Conservation (phyloP, 2,113 vertebrate species). For the Pavo muticus region DNA sequence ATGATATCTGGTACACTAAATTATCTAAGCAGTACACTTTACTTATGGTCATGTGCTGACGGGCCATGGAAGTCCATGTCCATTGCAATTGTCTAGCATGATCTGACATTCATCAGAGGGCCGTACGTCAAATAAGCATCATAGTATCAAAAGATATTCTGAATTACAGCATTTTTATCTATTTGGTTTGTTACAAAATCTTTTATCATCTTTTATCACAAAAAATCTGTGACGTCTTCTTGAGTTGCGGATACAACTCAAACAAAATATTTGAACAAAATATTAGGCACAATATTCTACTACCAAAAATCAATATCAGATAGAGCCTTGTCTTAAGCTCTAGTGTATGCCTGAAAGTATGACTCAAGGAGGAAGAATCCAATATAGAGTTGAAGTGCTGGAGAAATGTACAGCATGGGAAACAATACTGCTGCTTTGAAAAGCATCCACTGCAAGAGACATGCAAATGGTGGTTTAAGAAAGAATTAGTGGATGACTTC, state of each 20-base stretch:
- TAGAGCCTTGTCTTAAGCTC: not conserved
- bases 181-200: not conserved
- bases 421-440: not conserved
- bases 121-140: not conserved
- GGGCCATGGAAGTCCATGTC: not conserved
- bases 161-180: not conserved
- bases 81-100: not conserved
- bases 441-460: not conserved
- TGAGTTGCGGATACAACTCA: not conserved
- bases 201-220: not conserved
- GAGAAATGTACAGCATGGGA: not conserved
- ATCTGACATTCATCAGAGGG: not conserved
- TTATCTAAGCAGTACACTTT: not conserved
- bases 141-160: not conserved
- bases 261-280: not conserved
- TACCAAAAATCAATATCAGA: not conserved
- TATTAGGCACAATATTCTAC: not conserved
- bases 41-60: not conserved
- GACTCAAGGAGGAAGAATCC: not conserved
- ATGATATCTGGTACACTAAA: not conserved
- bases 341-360: not conserved
- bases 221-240: not conserved
- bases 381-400: not conserved
- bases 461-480: not conserved
- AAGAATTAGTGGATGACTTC: not conserved